These are phyloP conservation scores for Tetranychus urticae DNA, from an alignment of 1,140 invertebrate genomes.

Conservation along the genomic window DNA sequence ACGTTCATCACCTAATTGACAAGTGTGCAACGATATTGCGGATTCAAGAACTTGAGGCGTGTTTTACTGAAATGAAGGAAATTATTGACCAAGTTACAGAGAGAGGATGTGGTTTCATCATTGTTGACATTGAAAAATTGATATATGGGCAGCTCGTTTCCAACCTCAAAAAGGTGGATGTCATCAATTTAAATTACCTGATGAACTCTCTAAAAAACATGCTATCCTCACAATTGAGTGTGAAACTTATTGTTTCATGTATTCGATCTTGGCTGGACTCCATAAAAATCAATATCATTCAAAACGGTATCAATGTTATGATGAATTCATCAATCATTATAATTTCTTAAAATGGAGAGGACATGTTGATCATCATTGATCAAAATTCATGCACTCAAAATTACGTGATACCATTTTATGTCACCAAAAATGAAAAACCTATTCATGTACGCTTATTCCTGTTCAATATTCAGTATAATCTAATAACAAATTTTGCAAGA, in stretches of 20 bases:
- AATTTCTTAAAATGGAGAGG: not conserved
- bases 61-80: too few relatives aligned
- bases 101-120: too few relatives aligned
- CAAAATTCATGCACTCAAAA: not conserved
- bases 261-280: not conserved
- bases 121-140: not conserved
- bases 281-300: not conserved
- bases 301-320: not conserved
- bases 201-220: not conserved
- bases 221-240: not conserved
- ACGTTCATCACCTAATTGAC: too few relatives aligned
- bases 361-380: not conserved
- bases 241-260: not conserved
- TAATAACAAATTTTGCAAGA: not conserved
- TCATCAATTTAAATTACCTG: not conserved
- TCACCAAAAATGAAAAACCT: not conserved
- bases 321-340: not conserved
- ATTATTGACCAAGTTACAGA: too few relatives aligned
- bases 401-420: not conserved
- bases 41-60: too few relatives aligned
- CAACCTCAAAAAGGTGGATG: not conserved
- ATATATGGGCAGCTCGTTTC: not conserved
- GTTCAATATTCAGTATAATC: not conserved
- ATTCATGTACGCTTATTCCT: constrained; percentile 3
- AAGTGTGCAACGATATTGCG: too few relatives aligned